Evolutionary conservation across 1,140 invertebrate species (phyloP), one percentile per base, ranked within the genome.

Genomic region (Samia ricini): DNA sequence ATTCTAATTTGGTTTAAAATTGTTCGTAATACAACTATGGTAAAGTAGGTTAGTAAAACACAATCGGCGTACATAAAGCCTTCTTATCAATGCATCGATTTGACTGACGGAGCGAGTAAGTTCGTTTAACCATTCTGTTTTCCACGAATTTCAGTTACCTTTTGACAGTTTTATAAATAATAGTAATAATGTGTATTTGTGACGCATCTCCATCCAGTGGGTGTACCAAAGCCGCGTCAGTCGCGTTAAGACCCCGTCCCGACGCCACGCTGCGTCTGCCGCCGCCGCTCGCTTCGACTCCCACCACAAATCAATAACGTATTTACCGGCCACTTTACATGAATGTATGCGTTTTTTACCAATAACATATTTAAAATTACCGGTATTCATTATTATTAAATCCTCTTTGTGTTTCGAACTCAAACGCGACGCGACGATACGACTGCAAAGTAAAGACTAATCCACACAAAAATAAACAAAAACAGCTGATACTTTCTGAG

Each of bases 231-330:
- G 15, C 33, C 61, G 56, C 57, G 61, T 56, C 79, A 86, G 83
- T 88, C 76, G 81, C 76, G 76, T 56, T 56, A 63, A 72, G 79
- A 72, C 69, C 66, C 66, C 81, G 79, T 55, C 77, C 77, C 74
- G 81, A 74, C 70, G 57, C 54, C 62, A 75, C 77, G 79, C 65
- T 76, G 75, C 68, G 60, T 51, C 66, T 68, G 64, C 61, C 63
- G 64, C 61, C 65, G 61, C 63, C 57, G 59, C 66, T 42, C 33
- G 33, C 60, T 65, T 68, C 68, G 66, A 58, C 65, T 60, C 66
- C 60, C 65, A 50, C 70, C 73, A 56, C 66, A 73, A 84, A 84
- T 85, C 84, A 73, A 87, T 87, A 81, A 63, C 65, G 60, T 65
- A 61, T 68, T 63, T 61, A 63, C 61, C 58, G 67, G 71, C 50